Conservation (phyloP, 2,113 vertebrate species). For the Ammospiza caudacuta region DNA sequence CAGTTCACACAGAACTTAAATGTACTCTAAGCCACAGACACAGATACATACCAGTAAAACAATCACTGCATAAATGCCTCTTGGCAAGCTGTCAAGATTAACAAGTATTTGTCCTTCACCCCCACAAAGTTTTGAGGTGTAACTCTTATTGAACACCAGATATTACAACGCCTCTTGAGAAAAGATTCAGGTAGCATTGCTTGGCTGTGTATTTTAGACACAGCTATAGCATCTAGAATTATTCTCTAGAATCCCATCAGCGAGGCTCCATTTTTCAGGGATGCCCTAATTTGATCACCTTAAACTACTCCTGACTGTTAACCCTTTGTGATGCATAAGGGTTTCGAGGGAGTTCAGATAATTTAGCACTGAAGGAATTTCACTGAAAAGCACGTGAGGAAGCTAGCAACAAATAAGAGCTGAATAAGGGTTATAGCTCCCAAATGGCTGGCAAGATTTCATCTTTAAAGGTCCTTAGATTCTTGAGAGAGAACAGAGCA, state of each 20-base stretch:
- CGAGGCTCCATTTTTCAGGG: slow-evolving; percentile 5
- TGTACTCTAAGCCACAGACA: background rate
- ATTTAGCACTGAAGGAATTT: background rate
- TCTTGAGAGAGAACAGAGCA: background rate
- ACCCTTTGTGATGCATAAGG: background rate
- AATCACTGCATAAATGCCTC: background rate
- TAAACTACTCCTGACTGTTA: slow-evolving; percentile 25
- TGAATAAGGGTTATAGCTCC: background rate
- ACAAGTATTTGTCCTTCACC: background rate
- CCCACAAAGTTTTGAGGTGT: background rate
- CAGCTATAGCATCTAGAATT: background rate
- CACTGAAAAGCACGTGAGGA: background rate
- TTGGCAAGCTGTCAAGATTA: background rate
- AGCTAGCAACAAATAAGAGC: background rate
- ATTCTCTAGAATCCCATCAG: background rate
- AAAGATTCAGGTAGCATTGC: background rate
- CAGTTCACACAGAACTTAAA: background rate
- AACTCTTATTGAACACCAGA: background rate
- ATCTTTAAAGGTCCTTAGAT: slow-evolving; percentile 1
- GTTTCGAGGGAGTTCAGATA: background rate
- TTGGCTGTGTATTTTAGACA: background rate
- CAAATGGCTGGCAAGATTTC: background rate
- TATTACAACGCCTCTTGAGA: background rate
- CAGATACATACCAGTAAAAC: background rate
- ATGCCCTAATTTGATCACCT: background rate